phyloP scores from a whole-genome alignment of 2,888 invertebrate genomes.

The Napeogenes inachia region DNA sequence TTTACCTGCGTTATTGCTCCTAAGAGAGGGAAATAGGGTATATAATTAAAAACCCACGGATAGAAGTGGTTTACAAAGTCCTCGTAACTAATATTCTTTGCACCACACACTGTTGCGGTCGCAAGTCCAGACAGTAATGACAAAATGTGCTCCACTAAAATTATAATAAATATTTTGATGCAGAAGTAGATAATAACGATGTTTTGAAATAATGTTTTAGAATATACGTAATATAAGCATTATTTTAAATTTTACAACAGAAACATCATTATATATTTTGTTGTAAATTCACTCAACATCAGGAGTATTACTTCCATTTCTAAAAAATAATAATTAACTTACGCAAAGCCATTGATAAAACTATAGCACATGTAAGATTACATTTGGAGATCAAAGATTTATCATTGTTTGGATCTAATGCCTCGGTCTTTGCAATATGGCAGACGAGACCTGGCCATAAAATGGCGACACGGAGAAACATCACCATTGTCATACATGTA shows the following conservation, averaged over 20 bases:
- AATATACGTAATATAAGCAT: too few relatives aligned
- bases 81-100: constrained; percentile 42
- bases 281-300: too few relatives aligned
- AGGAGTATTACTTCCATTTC: too few relatives aligned
- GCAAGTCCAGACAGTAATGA: constrained; percentile 57
- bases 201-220: too few relatives aligned
- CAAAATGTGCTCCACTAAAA: constrained; percentile 61
- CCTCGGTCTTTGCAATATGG: constrained; percentile 49
- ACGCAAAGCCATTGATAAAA: constrained; percentile 53
- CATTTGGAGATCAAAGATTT: constrained; percentile 45
- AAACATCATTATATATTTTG: too few relatives aligned
- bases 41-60: constrained; percentile 59
- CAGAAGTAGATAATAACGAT: too few relatives aligned
- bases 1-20: constrained; percentile 59
- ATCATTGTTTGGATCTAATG: constrained; percentile 55
- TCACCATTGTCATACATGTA: constrained; percentile 52
- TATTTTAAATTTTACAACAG: too few relatives aligned
- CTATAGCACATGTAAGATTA: constrained; percentile 55
- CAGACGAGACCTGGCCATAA: constrained; percentile 55
- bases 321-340: constrained; percentile 31
- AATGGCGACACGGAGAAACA: constrained; percentile 54
- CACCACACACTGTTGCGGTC: constrained; percentile 46
- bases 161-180: neutral
- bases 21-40: constrained; percentile 52
- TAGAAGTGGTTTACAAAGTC: constrained; percentile 58